These are phyloP conservation scores for Vireo griseus DNA, from an alignment of 2,797 vertebrate species.

Conservation along the genomic window DNA sequence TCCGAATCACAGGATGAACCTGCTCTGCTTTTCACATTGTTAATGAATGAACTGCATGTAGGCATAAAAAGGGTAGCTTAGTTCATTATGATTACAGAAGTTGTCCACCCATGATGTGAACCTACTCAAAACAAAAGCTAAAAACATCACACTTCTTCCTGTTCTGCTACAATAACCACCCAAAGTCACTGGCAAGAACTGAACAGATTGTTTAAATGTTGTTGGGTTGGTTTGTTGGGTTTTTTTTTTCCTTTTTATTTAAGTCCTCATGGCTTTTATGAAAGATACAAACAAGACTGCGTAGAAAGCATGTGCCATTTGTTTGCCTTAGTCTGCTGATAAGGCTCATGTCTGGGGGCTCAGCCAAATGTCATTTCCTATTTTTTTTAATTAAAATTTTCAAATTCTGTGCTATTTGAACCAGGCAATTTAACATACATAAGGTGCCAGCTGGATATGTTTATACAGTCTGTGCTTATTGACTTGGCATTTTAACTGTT, in stretches of 20 bases:
- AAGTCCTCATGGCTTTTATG: not conserved
- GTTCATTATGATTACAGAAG: not conserved
- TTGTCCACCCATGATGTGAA: not conserved
- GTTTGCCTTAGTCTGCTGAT: not conserved
- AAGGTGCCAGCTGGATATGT: not conserved
- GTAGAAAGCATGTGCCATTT: not conserved
- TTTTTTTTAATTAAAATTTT: not conserved
- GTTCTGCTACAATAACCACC: not conserved
- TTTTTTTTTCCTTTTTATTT: not conserved
- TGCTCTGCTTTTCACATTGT: not conserved
- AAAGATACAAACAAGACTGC: not conserved
- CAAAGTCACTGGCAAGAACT: not conserved
- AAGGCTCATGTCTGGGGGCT: not conserved
- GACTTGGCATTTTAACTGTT: not conserved
- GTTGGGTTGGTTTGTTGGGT: not conserved
- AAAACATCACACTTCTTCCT: not conserved
- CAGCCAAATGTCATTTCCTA: not conserved
- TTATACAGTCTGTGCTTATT: not conserved
- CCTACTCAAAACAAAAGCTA: not conserved
- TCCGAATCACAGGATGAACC: not conserved
- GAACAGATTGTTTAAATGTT: not conserved
- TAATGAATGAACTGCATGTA: not conserved
- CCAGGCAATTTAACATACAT: not conserved
- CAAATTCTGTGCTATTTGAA: not conserved
- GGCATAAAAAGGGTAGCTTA: not conserved